Percentiles rank a stretch among this genome's conserved stretches.
Evolutionary conservation across 2,797 vertebrate genomes (phyloP).

Genomic region (Crocodylus rhombifer): DNA sequence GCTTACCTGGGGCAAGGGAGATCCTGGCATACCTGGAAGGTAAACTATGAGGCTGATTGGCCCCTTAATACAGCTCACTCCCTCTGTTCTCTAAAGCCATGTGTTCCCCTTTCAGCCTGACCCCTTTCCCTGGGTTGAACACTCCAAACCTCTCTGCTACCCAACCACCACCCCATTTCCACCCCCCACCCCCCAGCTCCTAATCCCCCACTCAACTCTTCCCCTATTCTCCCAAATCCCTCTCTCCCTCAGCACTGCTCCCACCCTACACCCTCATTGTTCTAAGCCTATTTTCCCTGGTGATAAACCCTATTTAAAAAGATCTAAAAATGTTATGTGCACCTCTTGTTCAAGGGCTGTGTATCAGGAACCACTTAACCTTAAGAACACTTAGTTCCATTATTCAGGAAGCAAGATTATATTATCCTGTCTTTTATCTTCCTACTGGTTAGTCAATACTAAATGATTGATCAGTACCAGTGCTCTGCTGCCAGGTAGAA

Average conservation of each 20-base stretch:
- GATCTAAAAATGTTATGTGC: background rate
- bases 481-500: background rate
- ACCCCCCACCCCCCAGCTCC: background rate
- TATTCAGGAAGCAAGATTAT: accelerated
- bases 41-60: no score
- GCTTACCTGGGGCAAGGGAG: no score
- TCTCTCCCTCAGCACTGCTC: background rate
- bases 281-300: background rate
- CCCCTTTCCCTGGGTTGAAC: no score
- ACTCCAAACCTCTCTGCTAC: background rate
- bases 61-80: no score
- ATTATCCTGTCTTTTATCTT: background rate
- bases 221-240: background rate
- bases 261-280: background rate
- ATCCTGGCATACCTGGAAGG: no score
- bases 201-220: background rate
- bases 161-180: background rate
- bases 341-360: background rate
- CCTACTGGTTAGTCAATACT: background rate
- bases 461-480: background rate
- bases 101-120: no score
- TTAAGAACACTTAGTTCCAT: background rate
- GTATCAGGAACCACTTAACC: background rate
- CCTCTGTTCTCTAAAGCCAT: no score
- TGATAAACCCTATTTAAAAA: background rate